Percentiles rank a stretch among this genome's conserved stretches.
Evolutionary conservation across 2,113 vertebrate species (phyloP).

Genomic region (Cottus gobio): DNA sequence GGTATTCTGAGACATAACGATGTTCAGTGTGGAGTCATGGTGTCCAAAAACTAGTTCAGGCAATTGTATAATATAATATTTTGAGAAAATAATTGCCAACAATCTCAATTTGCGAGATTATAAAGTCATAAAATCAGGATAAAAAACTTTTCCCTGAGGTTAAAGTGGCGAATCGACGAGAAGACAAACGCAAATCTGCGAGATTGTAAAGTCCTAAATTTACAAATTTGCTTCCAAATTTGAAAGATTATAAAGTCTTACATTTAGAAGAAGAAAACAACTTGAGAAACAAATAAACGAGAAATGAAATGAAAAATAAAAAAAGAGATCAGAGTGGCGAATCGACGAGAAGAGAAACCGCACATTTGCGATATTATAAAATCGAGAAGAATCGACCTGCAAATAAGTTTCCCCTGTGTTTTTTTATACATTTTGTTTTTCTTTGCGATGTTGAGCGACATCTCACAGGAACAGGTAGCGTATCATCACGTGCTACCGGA

Average conservation of each 20-base stretch:
- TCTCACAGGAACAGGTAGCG: conserved; percentile 49
- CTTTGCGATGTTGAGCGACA: conserved; percentile 8
- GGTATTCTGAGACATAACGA: conserved; percentile 14
- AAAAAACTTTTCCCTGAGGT: neutral
- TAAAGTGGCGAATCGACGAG: neutral
- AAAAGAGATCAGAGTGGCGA: neutral
- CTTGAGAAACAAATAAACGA: too few species aligned
- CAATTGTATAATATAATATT: too few species aligned
- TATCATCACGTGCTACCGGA: conserved; percentile 61
- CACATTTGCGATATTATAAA: too few species aligned
- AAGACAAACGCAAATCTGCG: too few species aligned
- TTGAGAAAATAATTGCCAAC: neutral
- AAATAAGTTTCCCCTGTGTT: too few species aligned
- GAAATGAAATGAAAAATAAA: too few species aligned
- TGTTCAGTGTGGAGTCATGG: neutral
- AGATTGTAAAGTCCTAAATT: neutral
- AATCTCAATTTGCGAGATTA: neutral
- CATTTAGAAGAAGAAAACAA: too few species aligned
- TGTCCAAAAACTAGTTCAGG: neutral
- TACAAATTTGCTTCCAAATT: neutral
- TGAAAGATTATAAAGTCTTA: neutral
- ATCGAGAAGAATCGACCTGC: too few species aligned
- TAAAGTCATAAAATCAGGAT: neutral
- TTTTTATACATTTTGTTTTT: conserved; percentile 14
- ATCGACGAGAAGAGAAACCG: too few species aligned